Evolutionary conservation across 2,888 invertebrate genomes (phyloP), one percentile per base, ranked within the genome.

Genomic region (Gastrophysa polygoni): DNA sequence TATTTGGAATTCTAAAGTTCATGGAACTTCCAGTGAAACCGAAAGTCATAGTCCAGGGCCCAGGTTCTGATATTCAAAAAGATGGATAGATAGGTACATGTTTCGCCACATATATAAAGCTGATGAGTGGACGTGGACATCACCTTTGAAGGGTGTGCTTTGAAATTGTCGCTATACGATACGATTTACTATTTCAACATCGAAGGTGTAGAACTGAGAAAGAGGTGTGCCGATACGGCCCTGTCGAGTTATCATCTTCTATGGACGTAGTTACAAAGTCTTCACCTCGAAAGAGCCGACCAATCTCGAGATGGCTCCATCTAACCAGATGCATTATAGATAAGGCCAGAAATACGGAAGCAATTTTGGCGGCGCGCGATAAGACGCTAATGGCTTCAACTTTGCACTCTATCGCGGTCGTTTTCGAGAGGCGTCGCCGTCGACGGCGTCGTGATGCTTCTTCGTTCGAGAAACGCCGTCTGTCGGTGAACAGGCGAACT

Each of bases 311-410:
- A 77, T 77, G 76, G 76, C 73, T 71, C 70, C 68, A 69, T 65
- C 74, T 69, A 68, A 71, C 71, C 75, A 74, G 81, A 82, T 82
- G 79, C 81, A 82, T 82, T 81, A 82, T 81, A 81, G 81, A 81
- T 81, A 82, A 73, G 76, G 69, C 74, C 77, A 77, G 80, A 83
- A 83, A 83, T 84, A 83, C 82, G 82, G 82, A 77, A 77, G 82
- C 82, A 82, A 82, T 83, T 82, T 77, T 77, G 77, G 73, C 73
- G 75, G 73, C 75, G 78, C 75, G 78, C 82, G 84, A 83, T 83
- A 83, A 83, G 83, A 83, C 83, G 83, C 79, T 84, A 85, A 84
- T 84, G 83, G 83, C 79, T 83, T 83, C 84, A 84, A 84, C 83
- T 84, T 84, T 83, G 82, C 85, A 85, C 84, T 84, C 84, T 83